phyloP scores from a whole-genome alignment of 2,888 invertebrate genomes.

The Creontiades dilutus region DNA sequence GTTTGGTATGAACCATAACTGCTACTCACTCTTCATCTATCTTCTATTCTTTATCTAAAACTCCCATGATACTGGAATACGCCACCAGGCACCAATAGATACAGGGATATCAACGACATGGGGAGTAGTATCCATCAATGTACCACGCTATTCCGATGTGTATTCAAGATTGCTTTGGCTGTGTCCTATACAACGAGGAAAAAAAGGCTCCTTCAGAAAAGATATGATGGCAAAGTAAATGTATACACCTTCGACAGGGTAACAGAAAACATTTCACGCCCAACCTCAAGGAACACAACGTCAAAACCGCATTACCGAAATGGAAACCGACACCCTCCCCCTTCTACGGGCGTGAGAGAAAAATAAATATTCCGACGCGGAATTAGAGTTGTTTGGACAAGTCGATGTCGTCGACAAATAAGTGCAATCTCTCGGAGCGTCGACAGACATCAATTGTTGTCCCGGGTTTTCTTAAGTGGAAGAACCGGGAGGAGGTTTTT shows the following conservation, averaged over 20 bases:
- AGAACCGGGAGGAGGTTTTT: constrained; percentile 18
- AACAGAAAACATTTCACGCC: constrained; percentile 25
- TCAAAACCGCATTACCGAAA: constrained; percentile 60
- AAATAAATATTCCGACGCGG: constrained; percentile 59
- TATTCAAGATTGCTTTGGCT: neutral
- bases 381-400: constrained; percentile 69
- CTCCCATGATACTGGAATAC: too few species aligned
- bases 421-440: constrained; percentile 70
- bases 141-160: neutral
- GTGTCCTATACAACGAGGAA: neutral
- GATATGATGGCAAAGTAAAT: constrained; percentile 13
- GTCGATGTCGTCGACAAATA: constrained; percentile 70
- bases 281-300: constrained; percentile 7
- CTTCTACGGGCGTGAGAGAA: constrained; percentile 4
- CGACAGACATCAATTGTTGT: constrained; percentile 70
- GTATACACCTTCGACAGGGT: neutral
- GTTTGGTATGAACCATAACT: too few species aligned
- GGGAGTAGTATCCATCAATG: too few species aligned
- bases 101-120: too few species aligned
- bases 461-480: constrained; percentile 60
- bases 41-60: too few species aligned
- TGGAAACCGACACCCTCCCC: constrained; percentile 54
- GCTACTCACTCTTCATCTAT: too few species aligned
- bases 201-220: neutral
- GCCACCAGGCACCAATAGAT: too few species aligned